Evolutionary conservation across 2,113 vertebrate species (phyloP), one percentile per base, ranked within the genome.

Genomic region (Delphinus delphis): DNA sequence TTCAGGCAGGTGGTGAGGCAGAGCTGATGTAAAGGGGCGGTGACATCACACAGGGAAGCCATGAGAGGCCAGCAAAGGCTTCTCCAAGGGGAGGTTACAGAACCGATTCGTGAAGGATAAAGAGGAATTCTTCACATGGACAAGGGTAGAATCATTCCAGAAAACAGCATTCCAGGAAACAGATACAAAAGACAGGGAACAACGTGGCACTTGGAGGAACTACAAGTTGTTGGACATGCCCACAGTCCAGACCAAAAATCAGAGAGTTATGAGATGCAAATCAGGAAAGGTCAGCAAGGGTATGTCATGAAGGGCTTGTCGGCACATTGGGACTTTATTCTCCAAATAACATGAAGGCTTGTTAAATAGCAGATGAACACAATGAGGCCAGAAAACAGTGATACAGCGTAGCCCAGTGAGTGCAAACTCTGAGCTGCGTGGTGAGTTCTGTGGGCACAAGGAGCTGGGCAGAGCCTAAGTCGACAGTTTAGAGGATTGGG

Each of bases 351-450:
- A 2, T 6, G 36, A 79, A 70, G 73, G 50, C 36, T 81, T 28
- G 47, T 55, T 55, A 47, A 80, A 47, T 55, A 33, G 20, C 5
- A 53, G 79, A 33, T 50, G 25, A 74, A 50, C 38, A 15, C 11
- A 23, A 13, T 1, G 8, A 67, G 25, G 33, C 81, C 62, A 93
- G 60, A 15, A 92, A 50, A 50, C 23, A 53, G 62, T 3, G 0
- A 26, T 2, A n/a, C 14, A 3, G 7, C 9, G 5, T 1, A 68
- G 41, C 55, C 1, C 9, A 0, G 0, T 1, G n/a, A 26, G 33
- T 50, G 17, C 26, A 44, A 33, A 53, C 7, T n/a, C 4, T 25
- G 62, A 83, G 68, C 47, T 79, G 23, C 17, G 6, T 31, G 3
- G 1, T 11, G 38, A 44, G 47, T 23, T 44, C 77, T 63, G 3